Evolutionary conservation across 64 coral and sea anemone species (phyloP).

Genomic region (Astreopora myriophthalma): DNA sequence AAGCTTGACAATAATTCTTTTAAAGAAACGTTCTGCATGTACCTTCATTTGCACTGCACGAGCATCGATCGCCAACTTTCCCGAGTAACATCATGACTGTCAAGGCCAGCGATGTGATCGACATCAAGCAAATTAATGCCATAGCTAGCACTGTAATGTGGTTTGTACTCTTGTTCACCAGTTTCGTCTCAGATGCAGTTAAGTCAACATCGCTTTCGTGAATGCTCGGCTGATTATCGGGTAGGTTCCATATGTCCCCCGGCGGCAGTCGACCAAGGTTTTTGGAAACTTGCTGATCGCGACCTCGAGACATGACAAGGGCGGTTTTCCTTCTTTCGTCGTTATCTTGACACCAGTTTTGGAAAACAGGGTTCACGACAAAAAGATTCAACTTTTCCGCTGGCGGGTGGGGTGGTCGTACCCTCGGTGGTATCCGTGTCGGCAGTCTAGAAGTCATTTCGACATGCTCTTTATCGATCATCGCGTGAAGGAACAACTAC

Average conservation of each 20-base stretch:
- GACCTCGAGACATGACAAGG: background rate
- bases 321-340: background rate
- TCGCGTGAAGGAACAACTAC: background rate
- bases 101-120: background rate
- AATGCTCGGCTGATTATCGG: background rate
- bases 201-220: background rate
- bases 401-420: background rate
- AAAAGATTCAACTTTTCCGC: background rate
- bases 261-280: background rate
- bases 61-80: background rate
- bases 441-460: background rate
- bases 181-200: background rate
- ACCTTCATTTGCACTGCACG: background rate
- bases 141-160: background rate
- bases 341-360: conserved; percentile 31
- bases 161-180: background rate
- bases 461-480: background rate
- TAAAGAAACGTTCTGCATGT: background rate
- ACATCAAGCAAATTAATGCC: background rate
- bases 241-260: background rate
- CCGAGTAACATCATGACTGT: conserved; percentile 14
- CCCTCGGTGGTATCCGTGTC: background rate
- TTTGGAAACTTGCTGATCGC: background rate
- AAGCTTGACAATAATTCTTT: too few relatives aligned
- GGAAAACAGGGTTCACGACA: conserved; percentile 25